Percentiles rank a stretch among this genome's conserved stretches.
Evolutionary conservation across 1,140 invertebrate species (phyloP).

Genomic region (Plectrocnemia conspersa): DNA sequence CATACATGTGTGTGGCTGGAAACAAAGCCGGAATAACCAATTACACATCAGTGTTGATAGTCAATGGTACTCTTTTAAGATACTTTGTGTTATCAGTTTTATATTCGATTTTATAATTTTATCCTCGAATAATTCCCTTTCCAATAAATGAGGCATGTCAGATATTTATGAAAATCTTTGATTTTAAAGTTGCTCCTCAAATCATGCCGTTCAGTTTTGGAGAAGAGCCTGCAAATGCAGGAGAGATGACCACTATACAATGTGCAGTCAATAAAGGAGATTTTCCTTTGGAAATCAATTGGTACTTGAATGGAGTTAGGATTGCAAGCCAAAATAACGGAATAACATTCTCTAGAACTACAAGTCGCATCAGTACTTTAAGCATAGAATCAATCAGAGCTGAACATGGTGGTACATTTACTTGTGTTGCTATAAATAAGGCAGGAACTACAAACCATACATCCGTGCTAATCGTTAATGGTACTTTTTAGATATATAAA

Average conservation of each 20-base stretch:
- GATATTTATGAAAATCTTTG: too few relatives aligned
- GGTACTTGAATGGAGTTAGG: constrained; percentile 54
- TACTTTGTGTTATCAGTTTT: neutral
- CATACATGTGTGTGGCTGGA: constrained; percentile 67
- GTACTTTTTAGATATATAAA: constrained; percentile 50
- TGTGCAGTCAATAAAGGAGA: constrained; percentile 72
- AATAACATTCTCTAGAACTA: constrained; percentile 50
- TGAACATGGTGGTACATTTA: constrained; percentile 65
- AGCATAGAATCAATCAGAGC: constrained; percentile 58
- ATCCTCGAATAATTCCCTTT: too few relatives aligned
- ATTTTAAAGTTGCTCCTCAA: constrained; percentile 57
- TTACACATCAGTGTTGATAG: constrained; percentile 61
- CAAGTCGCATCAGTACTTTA: constrained; percentile 54
- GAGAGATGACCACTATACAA: constrained; percentile 54
- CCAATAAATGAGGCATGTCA: too few relatives aligned
- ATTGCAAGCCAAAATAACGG: constrained; percentile 35
- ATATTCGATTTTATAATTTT: too few relatives aligned
- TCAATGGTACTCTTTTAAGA: constrained; percentile 52
- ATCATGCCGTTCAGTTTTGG: constrained; percentile 64
- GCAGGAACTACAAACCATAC: constrained; percentile 62
- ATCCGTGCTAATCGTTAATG: constrained; percentile 60
- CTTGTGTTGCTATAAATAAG: constrained; percentile 61
- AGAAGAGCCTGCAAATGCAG: constrained; percentile 56
- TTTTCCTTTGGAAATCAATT: constrained; percentile 65
- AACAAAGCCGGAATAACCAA: constrained; percentile 69